Base-by-base conservation (phyloP, 2,797 vertebrate genomes). In the Cossypha dichroa region DNA sequence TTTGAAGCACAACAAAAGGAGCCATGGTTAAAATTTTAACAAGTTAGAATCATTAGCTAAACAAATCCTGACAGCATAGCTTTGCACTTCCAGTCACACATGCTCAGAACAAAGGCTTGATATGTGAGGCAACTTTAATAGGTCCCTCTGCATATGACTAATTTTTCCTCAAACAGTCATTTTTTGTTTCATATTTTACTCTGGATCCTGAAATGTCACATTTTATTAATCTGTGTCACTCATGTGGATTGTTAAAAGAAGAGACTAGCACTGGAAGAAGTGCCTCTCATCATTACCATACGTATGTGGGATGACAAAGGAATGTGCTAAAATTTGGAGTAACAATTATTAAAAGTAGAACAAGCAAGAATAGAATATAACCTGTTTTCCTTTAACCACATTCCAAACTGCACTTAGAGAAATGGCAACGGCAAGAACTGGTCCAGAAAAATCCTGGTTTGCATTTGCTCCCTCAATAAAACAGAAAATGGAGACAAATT, bases 21-120 rank as follows among this genome's bases (percentile, higher is more conserved):
- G 82, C 43, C 56, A 77, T 70, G 72, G 95, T 97, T 98, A 98
- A 98, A 97, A 97, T 98, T 97, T 97, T 97, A 97, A 95, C 96
- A 97, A 96, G 91, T 97, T 96, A 79, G 80, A 96, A 85, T 97
- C 96, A 97, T 98, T 98, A 98, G 67, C 97, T 98, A 97, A 98
- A 98, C 96, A 98, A 96, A 98, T 94, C 70, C 95, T 96, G 97
- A 97, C 96, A 98, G 95, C 70, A 76, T 80, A 76, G 92, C 93
- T 96, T 97, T 96, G 92, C 96, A 93, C 96, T 97, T 96, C 90
- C 94, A 97, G 95, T 97, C 95, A 96, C 93, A 96, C 79, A 96
- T 95, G 94, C 81, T 94, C 93, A 95, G 95, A 97, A 97, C 96
- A 97, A 97, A 97, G 96, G 81, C 94, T 93, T 94, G 93, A 94